These are phyloP conservation scores for Phyllotreta striolata DNA, from an alignment of 2,888 invertebrate genomes.

Conservation along the genomic window DNA sequence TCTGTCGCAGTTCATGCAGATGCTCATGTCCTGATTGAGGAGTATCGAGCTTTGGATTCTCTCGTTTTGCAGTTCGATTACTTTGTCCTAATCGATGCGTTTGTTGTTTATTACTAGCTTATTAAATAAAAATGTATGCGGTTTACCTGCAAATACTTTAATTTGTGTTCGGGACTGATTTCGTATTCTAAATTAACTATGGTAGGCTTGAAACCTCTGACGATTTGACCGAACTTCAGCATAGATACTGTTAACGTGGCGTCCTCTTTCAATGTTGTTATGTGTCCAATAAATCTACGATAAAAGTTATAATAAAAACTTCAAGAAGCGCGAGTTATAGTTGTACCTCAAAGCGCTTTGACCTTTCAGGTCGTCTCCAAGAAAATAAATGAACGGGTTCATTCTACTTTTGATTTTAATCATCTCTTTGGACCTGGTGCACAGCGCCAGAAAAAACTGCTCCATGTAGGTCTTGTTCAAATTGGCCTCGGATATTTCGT, in stretches of 20 bases:
- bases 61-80: constrained; percentile 53
- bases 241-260: constrained; percentile 58
- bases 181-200: constrained; percentile 39
- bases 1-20: constrained; percentile 55
- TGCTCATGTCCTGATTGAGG: constrained; percentile 53
- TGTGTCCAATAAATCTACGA: constrained; percentile 59
- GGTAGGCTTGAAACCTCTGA: constrained; percentile 51
- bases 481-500: constrained; percentile 56
- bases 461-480: constrained; percentile 59
- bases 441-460: constrained; percentile 54
- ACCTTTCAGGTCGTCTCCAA: constrained; percentile 55
- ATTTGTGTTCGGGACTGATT: constrained; percentile 47
- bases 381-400: constrained; percentile 57
- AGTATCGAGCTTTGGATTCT: constrained; percentile 56
- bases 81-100: constrained; percentile 46
- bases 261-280: constrained; percentile 55
- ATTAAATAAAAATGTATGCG: background rate
- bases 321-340: background rate
- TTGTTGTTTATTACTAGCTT: background rate
- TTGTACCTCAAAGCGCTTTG: constrained; percentile 57
- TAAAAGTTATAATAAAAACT: background rate
- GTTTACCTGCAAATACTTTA: constrained; percentile 48
- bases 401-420: constrained; percentile 51
- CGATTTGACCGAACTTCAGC: constrained; percentile 56
- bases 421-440: constrained; percentile 44